Percentiles rank a stretch among this genome's conserved stretches.
Conservation (phyloP, 2,888 invertebrate genomes). For the Mamestra brassicae region DNA sequence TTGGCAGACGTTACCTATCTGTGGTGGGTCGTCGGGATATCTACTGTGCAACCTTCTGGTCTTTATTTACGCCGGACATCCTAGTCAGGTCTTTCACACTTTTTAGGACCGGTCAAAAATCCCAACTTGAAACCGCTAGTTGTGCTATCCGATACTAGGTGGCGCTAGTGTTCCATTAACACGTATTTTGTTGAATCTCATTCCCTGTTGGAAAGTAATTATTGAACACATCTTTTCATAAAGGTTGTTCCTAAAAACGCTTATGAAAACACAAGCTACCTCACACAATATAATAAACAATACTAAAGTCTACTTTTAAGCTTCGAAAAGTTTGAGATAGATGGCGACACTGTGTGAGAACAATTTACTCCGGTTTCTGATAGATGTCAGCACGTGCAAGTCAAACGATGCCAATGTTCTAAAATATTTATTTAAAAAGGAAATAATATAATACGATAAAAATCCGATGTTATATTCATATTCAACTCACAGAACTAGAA, state of each 20-base stretch:
- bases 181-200: not conserved
- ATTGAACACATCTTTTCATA: not conserved
- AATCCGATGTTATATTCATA: not conserved
- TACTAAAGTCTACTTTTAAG: not conserved
- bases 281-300: not conserved
- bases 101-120: too few species aligned
- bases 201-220: not conserved
- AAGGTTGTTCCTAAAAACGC: not conserved
- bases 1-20: too few species aligned
- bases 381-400: conserved; percentile 48
- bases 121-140: not conserved
- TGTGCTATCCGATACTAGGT: conserved; percentile 62
- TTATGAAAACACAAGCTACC: not conserved
- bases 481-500: conserved; percentile 42
- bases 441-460: not conserved
- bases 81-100: too few species aligned
- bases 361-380: not conserved
- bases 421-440: not conserved
- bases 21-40: too few species aligned
- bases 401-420: not conserved
- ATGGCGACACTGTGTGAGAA: conserved; percentile 6
- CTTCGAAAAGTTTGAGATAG: conserved; percentile 11
- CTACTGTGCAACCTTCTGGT: too few species aligned
- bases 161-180: conserved; percentile 27
- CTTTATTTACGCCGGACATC: too few species aligned